Conservation (phyloP, 2,888 invertebrate genomes). For the Tenthredo livida region DNA sequence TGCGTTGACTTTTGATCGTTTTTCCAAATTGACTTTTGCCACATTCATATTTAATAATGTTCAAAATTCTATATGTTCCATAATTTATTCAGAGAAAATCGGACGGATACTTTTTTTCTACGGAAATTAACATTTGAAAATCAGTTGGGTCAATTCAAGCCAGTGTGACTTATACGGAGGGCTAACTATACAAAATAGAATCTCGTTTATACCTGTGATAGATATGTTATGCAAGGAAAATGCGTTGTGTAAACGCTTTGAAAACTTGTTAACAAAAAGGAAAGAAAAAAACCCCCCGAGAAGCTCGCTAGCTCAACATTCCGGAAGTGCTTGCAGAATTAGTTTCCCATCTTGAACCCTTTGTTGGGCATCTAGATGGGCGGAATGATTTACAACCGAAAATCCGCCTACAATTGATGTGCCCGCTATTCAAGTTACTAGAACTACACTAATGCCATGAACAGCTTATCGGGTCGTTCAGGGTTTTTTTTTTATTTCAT, state of each 20-base stretch:
- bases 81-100: too few relatives aligned
- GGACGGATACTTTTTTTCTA: too few relatives aligned
- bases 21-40: too few relatives aligned
- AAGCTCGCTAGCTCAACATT: neutral
- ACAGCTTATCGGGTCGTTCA: slow-evolving; percentile 6
- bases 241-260: slow-evolving; percentile 4
- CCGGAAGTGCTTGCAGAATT: slow-evolving; percentile 30
- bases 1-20: too few relatives aligned
- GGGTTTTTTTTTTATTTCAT: neutral
- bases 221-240: neutral
- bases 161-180: too few relatives aligned
- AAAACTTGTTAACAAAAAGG: slow-evolving; percentile 3
- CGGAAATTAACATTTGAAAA: too few relatives aligned
- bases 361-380: neutral
- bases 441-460: neutral
- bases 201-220: neutral
- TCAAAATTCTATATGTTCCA: too few relatives aligned
- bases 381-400: slow-evolving; percentile 16
- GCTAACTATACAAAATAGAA: neutral
- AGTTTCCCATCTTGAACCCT: slow-evolving; percentile 20
- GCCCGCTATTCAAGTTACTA: slow-evolving; percentile 2
- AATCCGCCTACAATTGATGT: slow-evolving; percentile 28
- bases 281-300: neutral
- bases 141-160: too few relatives aligned
- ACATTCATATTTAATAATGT: too few relatives aligned